Evolutionary conservation across 53 echinoderm and acorn worm genomes (phyloP), one percentile per base, ranked within the genome.

Genomic region (Holothuria scabra): DNA sequence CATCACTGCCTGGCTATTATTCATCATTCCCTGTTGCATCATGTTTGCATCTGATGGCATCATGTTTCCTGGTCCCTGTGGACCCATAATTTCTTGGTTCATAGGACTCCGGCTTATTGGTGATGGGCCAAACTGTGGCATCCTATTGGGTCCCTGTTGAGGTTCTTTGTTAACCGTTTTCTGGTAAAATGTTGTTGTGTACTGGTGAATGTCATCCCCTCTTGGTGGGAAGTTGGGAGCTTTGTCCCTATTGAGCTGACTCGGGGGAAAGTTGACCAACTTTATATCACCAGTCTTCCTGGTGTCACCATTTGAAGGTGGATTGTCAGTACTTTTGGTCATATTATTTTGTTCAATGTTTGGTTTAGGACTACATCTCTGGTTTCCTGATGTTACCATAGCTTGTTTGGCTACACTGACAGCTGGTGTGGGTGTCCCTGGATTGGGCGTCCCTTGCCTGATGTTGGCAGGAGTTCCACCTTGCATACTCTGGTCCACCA

Each of bases 151-250:
- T 52, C 16, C 52, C 18, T 52, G 52, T 41, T 90, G 90, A 28
- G 61, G 74, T 13, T 96, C 93, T 67, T 97, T 93, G 38, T 46
- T 84, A 18, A 76, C 38, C 13, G 94, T 66, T 82, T 99, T 97
- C 69, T 99, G 99, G 85, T 99, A 99, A 68, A 99, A 99, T 4
- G 94, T 94, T 70, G 99, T 91, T 10, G 99, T 92, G 86, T 92
- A 99, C 84, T 99, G 99, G 80, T 96, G 89, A 41, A 91, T 86
- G 86, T 99, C 94, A 79, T 99, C 99, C 19, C 99, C 99, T 59
- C 99, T 88, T 16, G 99, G 99, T 1, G 99, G 99, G 83, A 99
- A 99, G 80, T 99, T 99, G 31, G 99, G 99, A 19, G 99, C 99
- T 81, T 99, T 99, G 86, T 94, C 94, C 13, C 99, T 71, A 71